A percentile compares a stretch with the other conserved stretches of the same genome.
Evolutionary conservation across 2,797 vertebrate genomes (phyloP).

Genomic region (Clarias laeviceps): DNA sequence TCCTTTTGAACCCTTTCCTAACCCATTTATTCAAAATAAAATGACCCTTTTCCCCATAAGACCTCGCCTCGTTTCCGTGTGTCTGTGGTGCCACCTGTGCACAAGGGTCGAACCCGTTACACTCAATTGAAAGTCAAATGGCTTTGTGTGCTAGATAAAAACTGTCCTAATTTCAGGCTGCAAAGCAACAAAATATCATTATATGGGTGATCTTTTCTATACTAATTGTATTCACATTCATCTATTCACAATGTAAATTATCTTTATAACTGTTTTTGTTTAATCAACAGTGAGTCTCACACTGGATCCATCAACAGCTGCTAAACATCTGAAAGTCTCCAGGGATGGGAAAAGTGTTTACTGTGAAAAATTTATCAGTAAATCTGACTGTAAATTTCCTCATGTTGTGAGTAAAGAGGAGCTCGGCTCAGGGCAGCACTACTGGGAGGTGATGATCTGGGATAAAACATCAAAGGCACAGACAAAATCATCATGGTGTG

Average conservation of each 20-base stretch:
- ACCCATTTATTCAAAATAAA: too few species aligned
- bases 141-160: too few species aligned
- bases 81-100: too few species aligned
- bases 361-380: accelerated
- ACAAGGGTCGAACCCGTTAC: too few species aligned
- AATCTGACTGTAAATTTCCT: background rate
- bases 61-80: too few species aligned
- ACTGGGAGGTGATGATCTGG: background rate
- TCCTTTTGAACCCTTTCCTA: too few species aligned
- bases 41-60: too few species aligned
- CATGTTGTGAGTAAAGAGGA: background rate
- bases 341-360: background rate
- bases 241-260: background rate
- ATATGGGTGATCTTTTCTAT: too few species aligned
- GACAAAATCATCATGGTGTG: background rate
- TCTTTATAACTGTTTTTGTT: background rate
- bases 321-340: background rate
- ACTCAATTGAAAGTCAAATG: too few species aligned
- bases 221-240: too few species aligned
- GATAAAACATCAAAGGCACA: background rate
- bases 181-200: too few species aligned
- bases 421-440: background rate
- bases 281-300: background rate
- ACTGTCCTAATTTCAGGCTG: too few species aligned
- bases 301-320: background rate